A percentile compares a stretch with the other conserved stretches of the same genome.
These are phyloP conservation scores for Argentina silus DNA, from an alignment of 2,797 vertebrate genomes.

Conservation along the genomic window DNA sequence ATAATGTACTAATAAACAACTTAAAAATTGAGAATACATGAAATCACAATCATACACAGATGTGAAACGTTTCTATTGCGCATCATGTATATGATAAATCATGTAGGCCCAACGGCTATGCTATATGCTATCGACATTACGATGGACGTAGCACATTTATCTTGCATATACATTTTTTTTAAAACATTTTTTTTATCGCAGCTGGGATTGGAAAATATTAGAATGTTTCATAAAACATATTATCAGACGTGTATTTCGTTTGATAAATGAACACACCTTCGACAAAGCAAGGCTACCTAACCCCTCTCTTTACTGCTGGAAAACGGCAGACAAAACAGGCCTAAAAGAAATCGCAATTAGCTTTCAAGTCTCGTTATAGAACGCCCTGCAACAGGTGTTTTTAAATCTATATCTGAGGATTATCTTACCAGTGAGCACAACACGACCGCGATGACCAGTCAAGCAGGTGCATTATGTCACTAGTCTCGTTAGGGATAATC, in stretches of 20 bases:
- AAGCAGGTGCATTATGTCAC: slow-evolving; percentile 6
- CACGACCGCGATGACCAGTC: not conserved
- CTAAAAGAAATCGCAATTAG: slow-evolving; percentile 13
- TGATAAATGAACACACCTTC: not conserved
- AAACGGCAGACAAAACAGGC: slow-evolving; percentile 10
- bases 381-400: slow-evolving; percentile 36
- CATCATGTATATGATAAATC: too few species aligned
- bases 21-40: not conserved
- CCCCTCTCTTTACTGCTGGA: not conserved
- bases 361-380: slow-evolving; percentile 27
- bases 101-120: too few species aligned
- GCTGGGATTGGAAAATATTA: too few species aligned
- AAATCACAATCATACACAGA: not conserved
- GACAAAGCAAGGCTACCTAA: not conserved
- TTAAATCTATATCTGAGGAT: slow-evolving; percentile 28
- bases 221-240: not conserved
- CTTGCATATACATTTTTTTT: too few species aligned
- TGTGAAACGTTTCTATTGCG: not conserved
- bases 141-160: too few species aligned
- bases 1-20: not conserved
- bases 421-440: not conserved
- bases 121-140: too few species aligned
- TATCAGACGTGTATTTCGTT: not conserved
- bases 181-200: not conserved
- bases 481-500: not conserved